Percentiles rank a stretch among this genome's conserved stretches.
These are phyloP conservation scores for Bombus superbus DNA, from an alignment of 1,140 invertebrate genomes.

Conservation along the genomic window DNA sequence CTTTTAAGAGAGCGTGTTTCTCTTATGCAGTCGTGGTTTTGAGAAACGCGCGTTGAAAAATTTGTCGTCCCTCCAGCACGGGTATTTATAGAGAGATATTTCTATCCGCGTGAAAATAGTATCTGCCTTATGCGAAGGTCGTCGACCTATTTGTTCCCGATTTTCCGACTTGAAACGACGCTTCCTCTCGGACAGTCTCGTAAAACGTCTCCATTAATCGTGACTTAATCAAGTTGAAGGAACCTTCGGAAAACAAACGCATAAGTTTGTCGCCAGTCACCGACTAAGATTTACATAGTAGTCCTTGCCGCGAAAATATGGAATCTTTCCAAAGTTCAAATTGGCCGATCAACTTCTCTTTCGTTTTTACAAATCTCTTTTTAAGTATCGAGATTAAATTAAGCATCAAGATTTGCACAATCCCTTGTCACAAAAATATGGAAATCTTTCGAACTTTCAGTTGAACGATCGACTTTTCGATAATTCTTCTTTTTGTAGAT, in stretches of 20 bases:
- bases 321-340: background rate
- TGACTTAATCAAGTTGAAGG: background rate
- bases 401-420: too few species aligned
- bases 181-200: background rate
- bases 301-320: background rate
- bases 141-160: conserved; percentile 19
- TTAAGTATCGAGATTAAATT: too few species aligned
- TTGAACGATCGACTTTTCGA: too few species aligned
- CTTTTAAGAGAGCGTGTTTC: background rate
- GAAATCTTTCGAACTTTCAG: too few species aligned
- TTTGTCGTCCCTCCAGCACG: conserved; percentile 5
- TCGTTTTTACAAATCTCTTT: too few species aligned
- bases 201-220: background rate
- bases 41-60: conserved; percentile 11
- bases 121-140: background rate
- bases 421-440: too few species aligned
- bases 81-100: conserved; percentile 16
- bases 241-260: background rate
- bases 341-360: too few species aligned
- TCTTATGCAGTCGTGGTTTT: background rate
- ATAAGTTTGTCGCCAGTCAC: background rate
- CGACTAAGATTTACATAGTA: background rate
- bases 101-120: conserved; percentile 15
- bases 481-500: too few species aligned
- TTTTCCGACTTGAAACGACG: background rate